Evolutionary conservation across 37 sponge, comb jelly and placozoan genomes (phyloP).

Genomic region (Chondrilla cf. caribensis): DNA sequence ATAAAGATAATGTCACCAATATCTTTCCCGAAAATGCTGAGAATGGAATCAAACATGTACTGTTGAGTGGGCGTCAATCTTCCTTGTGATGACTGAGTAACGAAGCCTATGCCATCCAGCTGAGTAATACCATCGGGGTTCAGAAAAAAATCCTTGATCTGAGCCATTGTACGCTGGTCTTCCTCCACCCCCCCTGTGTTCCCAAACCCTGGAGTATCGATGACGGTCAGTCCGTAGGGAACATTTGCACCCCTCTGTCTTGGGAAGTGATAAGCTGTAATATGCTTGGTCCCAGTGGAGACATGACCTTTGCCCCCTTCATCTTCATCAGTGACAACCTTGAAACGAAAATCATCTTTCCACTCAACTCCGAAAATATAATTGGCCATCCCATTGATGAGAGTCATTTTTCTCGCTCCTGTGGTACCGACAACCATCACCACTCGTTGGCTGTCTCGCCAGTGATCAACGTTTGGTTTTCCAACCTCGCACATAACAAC

Average conservation of each 20-base stretch:
- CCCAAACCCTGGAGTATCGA: slow-evolving; percentile 41
- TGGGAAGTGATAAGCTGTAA: slow-evolving; percentile 55
- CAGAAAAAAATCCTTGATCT: slow-evolving; percentile 50
- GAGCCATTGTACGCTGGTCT: slow-evolving; percentile 29
- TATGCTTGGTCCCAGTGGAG: slow-evolving; percentile 26
- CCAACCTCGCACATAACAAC: too few species aligned
- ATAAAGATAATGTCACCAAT: slow-evolving; percentile 44
- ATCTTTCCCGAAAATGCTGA: slow-evolving; percentile 36
- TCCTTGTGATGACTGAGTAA: slow-evolving; percentile 55
- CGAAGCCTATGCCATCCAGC: slow-evolving; percentile 57
- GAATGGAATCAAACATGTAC: slow-evolving; percentile 59
- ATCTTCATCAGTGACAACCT: slow-evolving; percentile 24
- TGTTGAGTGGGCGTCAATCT: slow-evolving; percentile 53
- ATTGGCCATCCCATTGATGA: slow-evolving; percentile 38
- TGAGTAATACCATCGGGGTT: slow-evolving; percentile 36
- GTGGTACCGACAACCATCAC: slow-evolving; percentile 39
- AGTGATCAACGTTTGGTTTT: too few species aligned
- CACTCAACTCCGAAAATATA: slow-evolving; percentile 33
- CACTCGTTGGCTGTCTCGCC: not conserved
- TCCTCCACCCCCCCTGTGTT: slow-evolving; percentile 54
- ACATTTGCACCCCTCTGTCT: not conserved
- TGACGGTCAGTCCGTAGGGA: slow-evolving; percentile 20
- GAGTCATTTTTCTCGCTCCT: slow-evolving; percentile 33
- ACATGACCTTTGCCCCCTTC: not conserved
- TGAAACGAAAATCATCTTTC: slow-evolving; percentile 35